These are phyloP conservation scores for Cerceris rybyensis DNA, from an alignment of 2,888 invertebrate species.

Conservation along the genomic window DNA sequence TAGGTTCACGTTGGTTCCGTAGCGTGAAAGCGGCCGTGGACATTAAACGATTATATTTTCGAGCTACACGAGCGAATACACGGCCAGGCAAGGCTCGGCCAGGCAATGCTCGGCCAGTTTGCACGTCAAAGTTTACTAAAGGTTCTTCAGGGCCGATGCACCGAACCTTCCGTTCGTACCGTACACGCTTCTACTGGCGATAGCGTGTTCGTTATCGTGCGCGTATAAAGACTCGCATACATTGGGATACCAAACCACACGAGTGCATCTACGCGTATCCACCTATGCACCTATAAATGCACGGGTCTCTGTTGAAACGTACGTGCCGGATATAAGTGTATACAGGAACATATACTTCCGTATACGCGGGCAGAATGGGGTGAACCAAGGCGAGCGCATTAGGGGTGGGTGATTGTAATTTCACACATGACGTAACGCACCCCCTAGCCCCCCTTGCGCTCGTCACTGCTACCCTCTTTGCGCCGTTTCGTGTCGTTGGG, in stretches of 20 bases:
- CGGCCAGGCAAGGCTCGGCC: constrained; percentile 37
- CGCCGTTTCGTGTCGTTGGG: constrained; percentile 31
- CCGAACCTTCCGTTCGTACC: constrained; percentile 42
- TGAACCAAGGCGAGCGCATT: constrained; percentile 68
- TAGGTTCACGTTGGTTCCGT: constrained; percentile 24
- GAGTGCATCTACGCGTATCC: constrained; percentile 1
- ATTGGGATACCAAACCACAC: constrained; percentile 33
- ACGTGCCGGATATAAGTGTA: neutral
- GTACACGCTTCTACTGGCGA: constrained; percentile 32
- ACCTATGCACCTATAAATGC: neutral
- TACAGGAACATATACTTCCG: constrained; percentile 28
- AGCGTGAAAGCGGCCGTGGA: constrained; percentile 36
- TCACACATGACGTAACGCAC: constrained; percentile 76
- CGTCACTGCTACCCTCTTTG: constrained; percentile 34
- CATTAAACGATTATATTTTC: constrained; percentile 64
- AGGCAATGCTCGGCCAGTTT: constrained; percentile 42
- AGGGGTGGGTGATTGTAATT: constrained; percentile 76
- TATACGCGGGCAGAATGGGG: constrained; percentile 40
- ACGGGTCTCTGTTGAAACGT: neutral
- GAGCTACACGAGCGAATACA: constrained; percentile 39
- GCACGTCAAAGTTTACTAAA: constrained; percentile 65
- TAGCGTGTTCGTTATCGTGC: constrained; percentile 43
- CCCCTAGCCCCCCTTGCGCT: constrained; percentile 46
- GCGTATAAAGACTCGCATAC: constrained; percentile 14
- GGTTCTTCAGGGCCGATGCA: constrained; percentile 55